Evolutionary conservation across 2,888 invertebrate species (phyloP).

Genomic region (Euplexia lucipara): DNA sequence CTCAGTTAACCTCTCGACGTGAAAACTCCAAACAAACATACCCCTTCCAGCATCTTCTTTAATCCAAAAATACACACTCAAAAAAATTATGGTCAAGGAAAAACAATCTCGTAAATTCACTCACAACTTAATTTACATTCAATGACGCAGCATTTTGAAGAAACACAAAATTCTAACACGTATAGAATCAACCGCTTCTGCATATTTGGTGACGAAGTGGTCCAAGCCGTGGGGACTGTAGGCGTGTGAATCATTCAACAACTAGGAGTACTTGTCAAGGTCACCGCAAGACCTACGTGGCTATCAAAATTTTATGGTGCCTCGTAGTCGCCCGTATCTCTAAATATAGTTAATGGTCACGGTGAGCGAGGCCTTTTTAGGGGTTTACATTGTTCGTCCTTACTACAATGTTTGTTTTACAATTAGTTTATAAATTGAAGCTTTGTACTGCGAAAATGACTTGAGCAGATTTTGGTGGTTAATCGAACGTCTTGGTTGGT

Average conservation of each 20-base stretch:
- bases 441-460: background rate
- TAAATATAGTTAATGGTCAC: slow-evolving; percentile 70
- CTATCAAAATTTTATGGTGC: slow-evolving; percentile 72
- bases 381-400: slow-evolving; percentile 59
- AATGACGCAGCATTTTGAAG: slow-evolving; percentile 48
- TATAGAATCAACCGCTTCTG: slow-evolving; percentile 34
- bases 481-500: no score
- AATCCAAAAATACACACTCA: background rate
- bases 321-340: slow-evolving; percentile 57
- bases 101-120: slow-evolving; percentile 20
- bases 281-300: slow-evolving; percentile 70
- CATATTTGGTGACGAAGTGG: slow-evolving; percentile 65
- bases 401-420: slow-evolving; percentile 39
- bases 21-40: no score
- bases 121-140: slow-evolving; percentile 44
- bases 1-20: no score
- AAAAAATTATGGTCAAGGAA: slow-evolving; percentile 15
- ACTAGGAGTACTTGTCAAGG: slow-evolving; percentile 64
- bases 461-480: background rate
- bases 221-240: slow-evolving; percentile 62
- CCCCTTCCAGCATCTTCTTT: no score
- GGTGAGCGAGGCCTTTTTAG: slow-evolving; percentile 66
- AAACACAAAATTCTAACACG: slow-evolving; percentile 43
- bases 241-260: slow-evolving; percentile 67
- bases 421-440: slow-evolving; percentile 12